These are phyloP conservation scores for Leptoteleia sp. DNA, from an alignment of 1,140 invertebrate genomes.

Conservation along the genomic window DNA sequence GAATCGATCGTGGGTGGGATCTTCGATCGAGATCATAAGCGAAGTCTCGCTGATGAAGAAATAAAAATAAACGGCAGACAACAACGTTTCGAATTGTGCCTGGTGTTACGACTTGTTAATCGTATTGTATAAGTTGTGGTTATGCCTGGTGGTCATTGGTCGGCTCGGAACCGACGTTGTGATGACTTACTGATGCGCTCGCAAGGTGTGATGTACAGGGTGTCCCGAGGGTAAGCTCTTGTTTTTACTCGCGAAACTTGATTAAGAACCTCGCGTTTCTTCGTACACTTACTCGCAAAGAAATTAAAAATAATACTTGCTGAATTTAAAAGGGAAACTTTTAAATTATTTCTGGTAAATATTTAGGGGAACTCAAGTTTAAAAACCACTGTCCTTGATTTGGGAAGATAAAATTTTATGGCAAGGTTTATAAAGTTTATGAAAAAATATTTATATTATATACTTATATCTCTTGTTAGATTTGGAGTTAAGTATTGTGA, in stretches of 20 bases:
- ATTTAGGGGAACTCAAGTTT: no score
- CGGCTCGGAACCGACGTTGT: conserved; percentile 9
- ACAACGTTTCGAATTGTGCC: conserved; percentile 38
- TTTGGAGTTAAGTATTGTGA: no score
- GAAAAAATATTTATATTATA: no score
- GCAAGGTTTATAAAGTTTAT: no score
- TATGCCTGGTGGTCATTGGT: conserved; percentile 38
- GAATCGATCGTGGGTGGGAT: conserved; percentile 76
- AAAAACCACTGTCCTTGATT: no score
- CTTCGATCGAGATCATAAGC: conserved; percentile 64
- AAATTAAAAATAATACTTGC: no score
- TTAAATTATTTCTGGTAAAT: no score
- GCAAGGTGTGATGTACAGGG: conserved; percentile 35
- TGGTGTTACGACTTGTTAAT: conserved; percentile 59
- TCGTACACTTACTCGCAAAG: no score
- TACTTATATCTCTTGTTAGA: no score
- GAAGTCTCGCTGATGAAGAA: conserved; percentile 49
- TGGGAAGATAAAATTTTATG: no score
- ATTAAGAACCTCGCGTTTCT: conserved; percentile 1
- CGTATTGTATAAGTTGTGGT: conserved; percentile 26
- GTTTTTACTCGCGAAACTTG: conserved; percentile 14
- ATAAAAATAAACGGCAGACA: conserved; percentile 44
- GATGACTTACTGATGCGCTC: conserved; percentile 37
- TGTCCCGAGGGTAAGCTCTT: conserved; percentile 11
- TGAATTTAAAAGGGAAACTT: no score